Evolutionary conservation across 2,888 invertebrate species (phyloP), one percentile per base, ranked within the genome.

Genomic region (Plutella xylostella): DNA sequence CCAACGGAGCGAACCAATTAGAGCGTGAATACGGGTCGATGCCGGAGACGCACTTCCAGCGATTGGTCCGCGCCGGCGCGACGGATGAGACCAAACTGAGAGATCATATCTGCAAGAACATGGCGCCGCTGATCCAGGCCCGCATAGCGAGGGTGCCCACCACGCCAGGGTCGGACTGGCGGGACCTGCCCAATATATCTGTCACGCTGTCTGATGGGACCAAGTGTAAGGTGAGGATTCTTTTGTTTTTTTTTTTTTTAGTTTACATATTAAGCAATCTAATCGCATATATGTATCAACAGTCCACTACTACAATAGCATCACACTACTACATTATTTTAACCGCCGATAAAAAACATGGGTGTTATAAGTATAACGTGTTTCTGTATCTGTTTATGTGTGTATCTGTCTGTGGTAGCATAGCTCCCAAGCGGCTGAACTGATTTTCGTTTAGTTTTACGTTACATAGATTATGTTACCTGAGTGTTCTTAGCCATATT

Each of bases 51-150:
- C 89, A 93, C 66, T 94, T 92, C 71, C 94, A 94, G 69, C 85
- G 89, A 55, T 55, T 89, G 79, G 86, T 92, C 52, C 77, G 93
- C 47, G 86, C 87, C 19, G n/a, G n/a, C n/a, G 79, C 80, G 28
- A 77, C 79, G 47, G 85, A 87, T 49, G 85, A 86, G 50, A 79
- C 82, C 0, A 72, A 87, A 47, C 63, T 92, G 28, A 72, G 86
- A 7, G 94, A 94, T 65, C 94, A 95, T 58, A 87, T 93, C 48
- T 93, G 93, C 63, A 94, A 94, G 65, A 91, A 92, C 58, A 92
- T 94, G 92, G 89, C 90, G 28, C 87, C 92, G 1, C 68, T 94
- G 25, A 91, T 93, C 1, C 91, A 89, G 66, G 92, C 92, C 0
- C 85, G 94, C 45, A 93, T 95, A 61, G 75, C 86, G 18, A 86